Evolutionary conservation across 2,113 vertebrate genomes (phyloP).

Genomic region (Mixornis gularis): DNA sequence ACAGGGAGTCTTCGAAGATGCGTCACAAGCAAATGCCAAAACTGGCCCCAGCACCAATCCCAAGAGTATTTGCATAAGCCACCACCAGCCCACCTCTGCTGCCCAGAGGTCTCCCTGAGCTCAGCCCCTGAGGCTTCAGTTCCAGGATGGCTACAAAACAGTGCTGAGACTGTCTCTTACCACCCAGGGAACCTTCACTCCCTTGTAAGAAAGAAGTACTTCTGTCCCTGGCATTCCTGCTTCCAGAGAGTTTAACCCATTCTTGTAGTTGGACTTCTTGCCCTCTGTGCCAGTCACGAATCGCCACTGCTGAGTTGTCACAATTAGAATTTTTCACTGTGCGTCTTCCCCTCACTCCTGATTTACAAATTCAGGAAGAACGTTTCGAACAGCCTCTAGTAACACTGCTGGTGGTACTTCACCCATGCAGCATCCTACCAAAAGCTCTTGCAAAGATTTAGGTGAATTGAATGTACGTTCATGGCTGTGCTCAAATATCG

Average conservation of each 20-base stretch:
- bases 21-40: background rate
- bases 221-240: background rate
- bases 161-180: background rate
- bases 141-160: background rate
- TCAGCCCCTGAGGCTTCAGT: background rate
- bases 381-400: background rate
- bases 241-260: background rate
- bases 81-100: background rate
- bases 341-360: background rate
- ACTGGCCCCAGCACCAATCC: background rate
- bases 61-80: accelerated
- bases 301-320: background rate
- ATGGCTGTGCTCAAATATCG: background rate
- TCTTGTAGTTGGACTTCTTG: background rate
- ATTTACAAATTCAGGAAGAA: background rate
- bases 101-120: background rate
- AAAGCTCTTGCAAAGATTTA: background rate
- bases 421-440: background rate
- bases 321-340: background rate
- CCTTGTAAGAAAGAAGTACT: background rate
- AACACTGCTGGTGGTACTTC: background rate
- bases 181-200: background rate
- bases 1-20: background rate
- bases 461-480: accelerated
- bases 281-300: background rate